Base-by-base conservation (phyloP, 2,888 invertebrate genomes). In the Chironomus riparius region DNA sequence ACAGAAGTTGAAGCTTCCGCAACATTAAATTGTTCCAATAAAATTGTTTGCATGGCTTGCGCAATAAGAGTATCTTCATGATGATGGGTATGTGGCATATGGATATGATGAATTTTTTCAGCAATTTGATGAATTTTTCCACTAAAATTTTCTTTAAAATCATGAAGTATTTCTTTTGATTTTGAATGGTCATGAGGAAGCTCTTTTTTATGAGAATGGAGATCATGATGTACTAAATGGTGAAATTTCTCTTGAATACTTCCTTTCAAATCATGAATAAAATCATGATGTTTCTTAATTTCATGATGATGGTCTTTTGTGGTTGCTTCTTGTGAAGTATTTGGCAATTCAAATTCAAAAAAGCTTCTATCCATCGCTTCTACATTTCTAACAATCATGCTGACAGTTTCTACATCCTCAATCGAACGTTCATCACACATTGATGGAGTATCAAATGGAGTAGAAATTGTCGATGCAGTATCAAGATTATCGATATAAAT, bases 331-430 rank as follows among this genome's bases (percentile, higher is more conserved):
- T 7, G n/a, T 56, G 56, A 15, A 56, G 56, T 7, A 56, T 2
- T 38, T 24, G 24, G 4, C 72, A 62, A 18, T 62, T 72, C 71
- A n/a, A 22, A 1, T 10, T 38, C 38, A 38, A 10, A 38, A 38
- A 10, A 38, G 38, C 38, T 22, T 0, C n/a, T n/a, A 3, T 47
- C 70, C 13, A 70, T 48, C 2, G 82, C 85, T 56, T 86, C 79
- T 21, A 88, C 87, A 47, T 87, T 86, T 79, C 87, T 86, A 4
- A 88, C 86, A 22, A 89, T 85, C 70, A 87, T 86, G 79, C 87
- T 87, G 1, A 88, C 86, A 10, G 88, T 88, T 80, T 88, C 88
- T 68, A 85, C 79, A 77, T 87, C 86, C n/a, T 1, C 47, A 2
- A 22, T 10, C 6, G 50, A 71, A 18, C 24, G 47, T 56, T 48